Percentiles rank a stretch among this genome's conserved stretches.
Evolutionary conservation across 1,140 invertebrate species (phyloP).

Genomic region (Radopholus similis): DNA sequence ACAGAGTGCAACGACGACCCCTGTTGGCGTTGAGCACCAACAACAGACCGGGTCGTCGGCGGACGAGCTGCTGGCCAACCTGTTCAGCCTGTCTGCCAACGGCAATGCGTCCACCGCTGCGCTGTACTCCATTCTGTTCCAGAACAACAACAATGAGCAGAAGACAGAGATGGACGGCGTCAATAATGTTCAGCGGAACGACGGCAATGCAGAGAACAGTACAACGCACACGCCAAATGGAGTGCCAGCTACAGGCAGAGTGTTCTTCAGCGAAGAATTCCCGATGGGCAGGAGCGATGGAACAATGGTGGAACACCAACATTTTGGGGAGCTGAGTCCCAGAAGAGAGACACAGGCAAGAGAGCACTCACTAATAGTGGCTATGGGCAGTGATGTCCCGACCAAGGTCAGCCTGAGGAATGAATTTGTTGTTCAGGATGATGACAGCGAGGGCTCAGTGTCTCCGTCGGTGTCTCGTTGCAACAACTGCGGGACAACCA

Average conservation of each 20-base stretch:
- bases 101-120: not conserved
- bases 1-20: no score
- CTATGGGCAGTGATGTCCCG: not conserved
- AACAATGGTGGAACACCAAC: not conserved
- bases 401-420: not conserved
- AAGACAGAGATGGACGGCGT: not conserved
- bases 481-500: constrained; percentile 56
- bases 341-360: no score
- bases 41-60: not conserved
- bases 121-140: not conserved
- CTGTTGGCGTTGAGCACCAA: not conserved
- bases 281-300: not conserved
- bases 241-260: no score
- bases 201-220: not conserved
- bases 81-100: not conserved
- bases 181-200: not conserved
- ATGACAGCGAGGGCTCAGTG: not conserved
- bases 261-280: no score
- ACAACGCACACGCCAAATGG: not conserved
- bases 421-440: not conserved
- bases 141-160: not conserved
- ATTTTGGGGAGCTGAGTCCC: not conserved
- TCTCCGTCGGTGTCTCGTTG: constrained; percentile 36
- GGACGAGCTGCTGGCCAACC: not conserved
- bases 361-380: no score